phyloP scores from a whole-genome alignment of 2,888 invertebrate species.

The Autographa gamma region DNA sequence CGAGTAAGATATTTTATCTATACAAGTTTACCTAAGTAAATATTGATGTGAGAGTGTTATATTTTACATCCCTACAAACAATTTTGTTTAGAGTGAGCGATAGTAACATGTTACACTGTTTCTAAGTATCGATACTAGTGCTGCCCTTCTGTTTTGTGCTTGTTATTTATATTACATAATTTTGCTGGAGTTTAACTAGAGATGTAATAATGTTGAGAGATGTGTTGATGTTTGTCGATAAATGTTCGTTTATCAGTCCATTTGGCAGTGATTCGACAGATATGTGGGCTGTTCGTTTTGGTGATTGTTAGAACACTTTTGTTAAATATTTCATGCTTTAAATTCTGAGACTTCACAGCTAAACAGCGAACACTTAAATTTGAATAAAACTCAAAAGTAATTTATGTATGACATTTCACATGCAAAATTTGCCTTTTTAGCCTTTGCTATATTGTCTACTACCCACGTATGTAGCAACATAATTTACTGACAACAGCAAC shows the following conservation, averaged over 20 bases:
- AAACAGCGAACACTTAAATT: no score
- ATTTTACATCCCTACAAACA: conserved; percentile 30
- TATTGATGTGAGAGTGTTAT: conserved; percentile 6
- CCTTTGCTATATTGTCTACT: conserved; percentile 39
- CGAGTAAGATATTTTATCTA: background rate
- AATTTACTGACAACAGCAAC: conserved; percentile 70
- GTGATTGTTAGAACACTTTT: no score
- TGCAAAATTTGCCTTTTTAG: background rate
- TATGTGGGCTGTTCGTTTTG: no score
- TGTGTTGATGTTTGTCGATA: background rate
- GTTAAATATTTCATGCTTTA: no score
- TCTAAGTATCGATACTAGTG: conserved; percentile 47
- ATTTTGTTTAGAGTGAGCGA: conserved; percentile 24
- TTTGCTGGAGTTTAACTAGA: conserved; percentile 3
- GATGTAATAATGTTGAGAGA: conserved; percentile 14
- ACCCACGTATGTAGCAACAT: conserved; percentile 70
- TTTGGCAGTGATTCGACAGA: background rate
- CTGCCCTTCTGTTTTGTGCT: conserved; percentile 52
- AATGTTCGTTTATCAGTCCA: conserved; percentile 5
- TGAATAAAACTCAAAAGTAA: no score
- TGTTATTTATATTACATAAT: conserved; percentile 62
- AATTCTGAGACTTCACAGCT: no score
- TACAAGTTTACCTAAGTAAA: conserved; percentile 22
- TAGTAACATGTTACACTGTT: conserved; percentile 25
- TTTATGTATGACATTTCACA: no score